Evolutionary conservation across 2,797 vertebrate species (phyloP).

Genomic region (Mormyrops attenuatus): DNA sequence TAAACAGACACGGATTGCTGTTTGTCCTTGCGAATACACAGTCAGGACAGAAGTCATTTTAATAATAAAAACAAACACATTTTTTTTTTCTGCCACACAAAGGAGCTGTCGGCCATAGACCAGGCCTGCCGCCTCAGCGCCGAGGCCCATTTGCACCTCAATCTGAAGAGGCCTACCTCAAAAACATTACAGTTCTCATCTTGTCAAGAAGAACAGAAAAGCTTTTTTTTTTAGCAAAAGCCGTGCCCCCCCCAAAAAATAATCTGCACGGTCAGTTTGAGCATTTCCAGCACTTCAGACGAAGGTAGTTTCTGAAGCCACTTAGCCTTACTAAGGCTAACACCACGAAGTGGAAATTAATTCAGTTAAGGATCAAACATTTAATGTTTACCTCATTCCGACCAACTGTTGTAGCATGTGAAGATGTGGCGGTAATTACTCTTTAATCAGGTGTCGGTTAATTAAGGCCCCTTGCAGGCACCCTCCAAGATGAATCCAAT

Average conservation of each 20-base stretch:
- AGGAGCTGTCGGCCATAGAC: background rate
- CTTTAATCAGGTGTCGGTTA: constrained; percentile 25
- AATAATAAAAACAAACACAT: background rate
- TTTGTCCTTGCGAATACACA: background rate
- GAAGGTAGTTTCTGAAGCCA: background rate
- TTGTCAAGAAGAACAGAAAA: background rate
- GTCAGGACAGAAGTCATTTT: background rate
- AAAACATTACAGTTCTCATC: background rate
- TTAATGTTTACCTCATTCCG: background rate
- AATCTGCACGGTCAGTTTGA: background rate
- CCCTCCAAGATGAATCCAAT: constrained; percentile 27
- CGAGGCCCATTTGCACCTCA: background rate
- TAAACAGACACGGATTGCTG: background rate
- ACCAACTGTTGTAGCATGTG: background rate
- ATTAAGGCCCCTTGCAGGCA: constrained; percentile 23
- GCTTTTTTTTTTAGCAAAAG: background rate
- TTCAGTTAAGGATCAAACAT: constrained; percentile 7
- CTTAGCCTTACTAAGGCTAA: background rate
- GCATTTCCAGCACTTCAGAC: background rate
- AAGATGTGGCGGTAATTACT: constrained; percentile 15
- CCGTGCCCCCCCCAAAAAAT: background rate
- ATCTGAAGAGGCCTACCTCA: background rate
- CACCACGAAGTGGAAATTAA: background rate
- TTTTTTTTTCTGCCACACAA: too few species aligned
- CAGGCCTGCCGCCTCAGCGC: background rate